Percentiles rank a stretch among this genome's conserved stretches.
phyloP scores from a whole-genome alignment of 2,113 vertebrate genomes.

The Marmota flaviventris region DNA sequence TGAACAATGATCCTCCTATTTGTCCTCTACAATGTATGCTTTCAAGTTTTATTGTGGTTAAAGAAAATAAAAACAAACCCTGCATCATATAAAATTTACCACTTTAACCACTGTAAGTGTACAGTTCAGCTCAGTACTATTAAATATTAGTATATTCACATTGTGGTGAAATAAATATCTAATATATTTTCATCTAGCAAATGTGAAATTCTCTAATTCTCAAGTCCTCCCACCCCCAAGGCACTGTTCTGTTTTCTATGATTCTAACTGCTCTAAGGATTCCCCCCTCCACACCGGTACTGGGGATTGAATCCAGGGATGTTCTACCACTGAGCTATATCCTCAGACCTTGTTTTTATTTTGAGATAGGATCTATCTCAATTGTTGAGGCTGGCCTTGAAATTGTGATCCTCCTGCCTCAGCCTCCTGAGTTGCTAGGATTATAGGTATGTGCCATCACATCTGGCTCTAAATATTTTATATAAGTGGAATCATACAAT shows the following conservation, averaged over 20 bases:
- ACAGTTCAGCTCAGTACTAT: background rate
- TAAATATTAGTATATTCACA: background rate
- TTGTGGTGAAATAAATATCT: background rate
- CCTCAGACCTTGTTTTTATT: background rate
- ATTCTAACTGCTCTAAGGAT: too few relatives aligned
- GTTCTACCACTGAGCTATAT: background rate
- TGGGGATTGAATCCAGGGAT: background rate
- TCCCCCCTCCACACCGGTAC: too few relatives aligned
- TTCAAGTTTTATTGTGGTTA: background rate
- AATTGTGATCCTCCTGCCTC: background rate
- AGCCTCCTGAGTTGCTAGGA: background rate
- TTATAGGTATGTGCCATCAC: background rate
- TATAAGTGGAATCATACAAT: background rate
- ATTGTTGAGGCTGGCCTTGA: background rate
- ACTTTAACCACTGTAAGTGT: slow-evolving; percentile 1
- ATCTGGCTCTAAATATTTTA: background rate
- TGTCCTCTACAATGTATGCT: background rate
- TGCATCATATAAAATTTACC: background rate
- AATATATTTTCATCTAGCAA: background rate
- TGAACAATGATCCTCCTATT: background rate
- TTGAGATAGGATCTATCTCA: background rate
- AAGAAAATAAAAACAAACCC: background rate
- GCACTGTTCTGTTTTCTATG: background rate
- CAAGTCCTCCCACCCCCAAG: background rate
- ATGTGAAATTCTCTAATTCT: background rate